Conservation (phyloP, 37 sponge, comb jelly and placozoan species). For the Corticium candelabrum region DNA sequence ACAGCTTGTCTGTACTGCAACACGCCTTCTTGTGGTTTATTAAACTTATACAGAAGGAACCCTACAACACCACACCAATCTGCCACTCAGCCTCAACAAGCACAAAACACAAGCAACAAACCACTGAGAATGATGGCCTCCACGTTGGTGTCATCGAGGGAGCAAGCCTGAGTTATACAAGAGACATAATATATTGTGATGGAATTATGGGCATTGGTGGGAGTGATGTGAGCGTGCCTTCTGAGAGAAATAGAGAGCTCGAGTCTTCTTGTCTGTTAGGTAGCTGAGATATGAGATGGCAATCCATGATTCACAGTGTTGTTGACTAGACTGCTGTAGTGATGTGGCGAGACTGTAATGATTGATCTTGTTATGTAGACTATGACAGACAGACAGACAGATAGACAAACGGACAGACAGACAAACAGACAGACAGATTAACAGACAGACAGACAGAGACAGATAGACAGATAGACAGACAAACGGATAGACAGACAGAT, state of each 20-base stretch:
- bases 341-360: neutral
- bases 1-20: neutral
- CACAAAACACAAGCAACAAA: neutral
- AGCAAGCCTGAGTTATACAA: neutral
- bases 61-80: too few relatives aligned
- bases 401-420: too few relatives aligned
- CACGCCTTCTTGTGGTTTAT: neutral
- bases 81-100: neutral
- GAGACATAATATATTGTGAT: too few relatives aligned
- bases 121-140: neutral
- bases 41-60: neutral
- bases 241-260: neutral
- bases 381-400: too few relatives aligned
- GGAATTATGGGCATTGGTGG: too few relatives aligned
- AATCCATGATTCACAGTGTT: neutral
- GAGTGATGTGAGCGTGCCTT: too few relatives aligned
- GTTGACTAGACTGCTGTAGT: neutral
- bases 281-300: neutral
- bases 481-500: too few relatives aligned
- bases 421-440: too few relatives aligned
- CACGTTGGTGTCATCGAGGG: neutral
- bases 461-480: too few relatives aligned
- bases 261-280: neutral
- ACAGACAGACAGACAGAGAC: too few relatives aligned
- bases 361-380: too few relatives aligned